Evolutionary conservation across 2,113 vertebrate species (phyloP), one percentile per base, ranked within the genome.

Genomic region (Sceloporus undulatus): DNA sequence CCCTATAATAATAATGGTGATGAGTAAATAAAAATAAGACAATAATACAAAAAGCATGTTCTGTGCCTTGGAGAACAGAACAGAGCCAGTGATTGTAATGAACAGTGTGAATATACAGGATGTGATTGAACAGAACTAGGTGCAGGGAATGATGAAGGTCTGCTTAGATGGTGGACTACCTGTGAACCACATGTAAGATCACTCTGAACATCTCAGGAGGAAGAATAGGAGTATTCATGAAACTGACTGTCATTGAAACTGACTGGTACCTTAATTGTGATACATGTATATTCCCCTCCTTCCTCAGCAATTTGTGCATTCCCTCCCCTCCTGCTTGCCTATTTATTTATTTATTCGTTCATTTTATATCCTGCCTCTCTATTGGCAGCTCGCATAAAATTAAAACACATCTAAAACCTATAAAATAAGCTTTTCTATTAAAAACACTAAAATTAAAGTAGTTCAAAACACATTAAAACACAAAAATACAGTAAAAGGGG

Each of bases 21-120:
- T 29, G 38, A 34, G 42, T 75, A 34, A 62, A 65, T 62, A 42
- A 10, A 75, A 59, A 42, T 8, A 74, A 75, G 19, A 14, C 13
- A 16, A 9, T 59, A 65, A 42, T 81, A n/a, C 19, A 54, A 14
- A 76, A 52, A 38, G 40, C 71, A 87, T 68, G 40, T 52, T 62
- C 29, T 34, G 8, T 87, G 19, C 23, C 42, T 87, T n/a, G 5
- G 27, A 52, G 52, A 74, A 29, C 86, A 73, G 86, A 27, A 42
- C 86, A 73, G 86, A 27, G 66, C 66, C 78, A 80, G 9, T 11
- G n/a, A 27, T 21, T 71, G 25, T 86, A 87, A 40, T 80, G 21
- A 40, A 80, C 54, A 9, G 10, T 56, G 8, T 59, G 52, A 81
- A 80, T n/a, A n/a, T 19, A 29, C 16, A 81, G 56, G 34, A 42